phyloP scores from a whole-genome alignment of 2,113 vertebrate species.

The Dipodomys spectabilis region DNA sequence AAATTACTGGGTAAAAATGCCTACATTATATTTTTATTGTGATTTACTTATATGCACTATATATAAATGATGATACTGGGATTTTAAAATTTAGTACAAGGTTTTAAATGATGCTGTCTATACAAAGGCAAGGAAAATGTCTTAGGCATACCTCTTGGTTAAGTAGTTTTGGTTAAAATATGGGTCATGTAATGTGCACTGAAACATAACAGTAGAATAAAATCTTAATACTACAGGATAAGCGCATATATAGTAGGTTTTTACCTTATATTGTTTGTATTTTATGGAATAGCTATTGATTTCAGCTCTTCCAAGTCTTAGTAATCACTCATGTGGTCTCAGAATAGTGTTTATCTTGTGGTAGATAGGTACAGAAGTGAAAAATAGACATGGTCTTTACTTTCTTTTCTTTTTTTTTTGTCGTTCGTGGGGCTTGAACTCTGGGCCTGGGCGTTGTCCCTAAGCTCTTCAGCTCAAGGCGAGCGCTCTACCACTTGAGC shows the following conservation, averaged over 20 bases:
- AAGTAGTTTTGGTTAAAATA: neutral
- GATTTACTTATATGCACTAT: slow-evolving; percentile 77
- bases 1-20: slow-evolving; percentile 83
- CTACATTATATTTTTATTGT: slow-evolving; percentile 79
- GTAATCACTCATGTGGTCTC: neutral
- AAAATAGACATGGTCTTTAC: neutral
- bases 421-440: too few species aligned
- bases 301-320: neutral
- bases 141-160: neutral
- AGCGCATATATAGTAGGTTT: neutral
- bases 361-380: neutral
- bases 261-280: neutral
- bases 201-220: neutral
- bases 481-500: too few species aligned
- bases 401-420: too few species aligned
- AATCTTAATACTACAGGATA: neutral
- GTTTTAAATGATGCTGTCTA: slow-evolving; percentile 14
- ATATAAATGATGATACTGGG: slow-evolving; percentile 74
- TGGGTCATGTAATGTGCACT: neutral
- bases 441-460: too few species aligned
- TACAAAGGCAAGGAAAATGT: neutral
- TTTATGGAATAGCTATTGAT: neutral
- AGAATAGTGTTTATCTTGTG: neutral
- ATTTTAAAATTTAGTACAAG: slow-evolving; percentile 45
- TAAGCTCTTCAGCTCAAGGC: too few species aligned